Conservation (phyloP, 1,140 invertebrate genomes). For the Trachymyrmex cornetzi region DNA sequence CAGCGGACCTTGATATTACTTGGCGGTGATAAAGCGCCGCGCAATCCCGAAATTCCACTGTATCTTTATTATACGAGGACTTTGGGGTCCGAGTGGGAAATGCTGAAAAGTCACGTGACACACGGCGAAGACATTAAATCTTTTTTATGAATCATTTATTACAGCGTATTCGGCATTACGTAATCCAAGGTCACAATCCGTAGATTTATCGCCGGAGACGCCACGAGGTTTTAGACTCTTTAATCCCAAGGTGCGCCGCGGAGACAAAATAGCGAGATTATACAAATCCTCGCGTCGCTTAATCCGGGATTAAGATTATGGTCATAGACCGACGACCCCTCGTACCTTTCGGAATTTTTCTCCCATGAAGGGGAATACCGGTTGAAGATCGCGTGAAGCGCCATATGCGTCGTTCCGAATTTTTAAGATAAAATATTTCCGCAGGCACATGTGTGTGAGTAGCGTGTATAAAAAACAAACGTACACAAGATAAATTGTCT, state of each 20-base stretch:
- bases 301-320: slow-evolving; percentile 78
- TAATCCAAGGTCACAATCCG: slow-evolving; percentile 69
- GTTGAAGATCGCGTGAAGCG: slow-evolving; percentile 3
- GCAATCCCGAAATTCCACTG: slow-evolving; percentile 50
- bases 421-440: slow-evolving; percentile 26
- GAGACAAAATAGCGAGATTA: slow-evolving; percentile 75
- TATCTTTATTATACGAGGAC: slow-evolving; percentile 50
- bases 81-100: neutral
- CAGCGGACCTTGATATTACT: slow-evolving; percentile 59
- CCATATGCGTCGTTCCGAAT: slow-evolving; percentile 20
- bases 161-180: slow-evolving; percentile 59
- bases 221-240: slow-evolving; percentile 71
- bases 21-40: slow-evolving; percentile 57
- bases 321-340: slow-evolving; percentile 61
- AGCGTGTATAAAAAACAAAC: neutral
- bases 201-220: slow-evolving; percentile 71
- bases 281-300: slow-evolving; percentile 73
- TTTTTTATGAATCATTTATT: slow-evolving; percentile 67
- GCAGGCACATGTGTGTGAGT: neutral
- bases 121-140: slow-evolving; percentile 47
- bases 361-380: slow-evolving; percentile 26
- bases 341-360: slow-evolving; percentile 70
- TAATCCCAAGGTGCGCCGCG: slow-evolving; percentile 74
- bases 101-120: slow-evolving; percentile 54
- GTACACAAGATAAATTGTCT: neutral